These are phyloP conservation scores for Nothobranchius furzeri DNA, from an alignment of 2,113 vertebrate genomes.

Conservation along the genomic window DNA sequence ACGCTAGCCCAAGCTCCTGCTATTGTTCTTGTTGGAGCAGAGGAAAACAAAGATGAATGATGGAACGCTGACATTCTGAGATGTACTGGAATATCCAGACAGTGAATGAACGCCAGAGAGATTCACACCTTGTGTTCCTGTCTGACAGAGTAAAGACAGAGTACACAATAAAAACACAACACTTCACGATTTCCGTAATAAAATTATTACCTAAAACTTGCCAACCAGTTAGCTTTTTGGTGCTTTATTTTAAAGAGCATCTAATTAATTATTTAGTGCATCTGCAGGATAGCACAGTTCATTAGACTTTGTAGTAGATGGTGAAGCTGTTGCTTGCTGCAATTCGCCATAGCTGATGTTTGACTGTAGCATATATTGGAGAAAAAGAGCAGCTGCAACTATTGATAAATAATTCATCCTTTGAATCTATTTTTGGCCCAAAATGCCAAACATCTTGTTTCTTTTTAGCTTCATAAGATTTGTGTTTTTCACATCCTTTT, in stretches of 20 bases:
- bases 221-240: neutral
- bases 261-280: neutral
- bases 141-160: no score
- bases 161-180: no score
- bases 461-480: no score
- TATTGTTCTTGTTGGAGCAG: no score
- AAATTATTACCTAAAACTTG: neutral
- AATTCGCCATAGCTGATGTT: neutral
- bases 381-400: neutral
- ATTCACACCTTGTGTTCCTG: no score
- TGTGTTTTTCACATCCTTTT: neutral
- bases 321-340: neutral
- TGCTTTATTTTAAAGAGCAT: neutral
- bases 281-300: neutral
- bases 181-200: neutral
- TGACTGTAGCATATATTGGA: neutral
- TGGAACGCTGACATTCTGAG: no score
- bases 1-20: no score
- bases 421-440: neutral
- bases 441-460: neutral
- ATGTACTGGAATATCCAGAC: no score
- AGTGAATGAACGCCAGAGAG: no score
- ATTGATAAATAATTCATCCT: neutral
- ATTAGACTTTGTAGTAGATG: neutral
- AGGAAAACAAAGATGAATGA: no score